A percentile compares a stretch with the other conserved stretches of the same genome.
Conservation (phyloP, 2,113 vertebrate species). For the Phylloscopus trochiloides region DNA sequence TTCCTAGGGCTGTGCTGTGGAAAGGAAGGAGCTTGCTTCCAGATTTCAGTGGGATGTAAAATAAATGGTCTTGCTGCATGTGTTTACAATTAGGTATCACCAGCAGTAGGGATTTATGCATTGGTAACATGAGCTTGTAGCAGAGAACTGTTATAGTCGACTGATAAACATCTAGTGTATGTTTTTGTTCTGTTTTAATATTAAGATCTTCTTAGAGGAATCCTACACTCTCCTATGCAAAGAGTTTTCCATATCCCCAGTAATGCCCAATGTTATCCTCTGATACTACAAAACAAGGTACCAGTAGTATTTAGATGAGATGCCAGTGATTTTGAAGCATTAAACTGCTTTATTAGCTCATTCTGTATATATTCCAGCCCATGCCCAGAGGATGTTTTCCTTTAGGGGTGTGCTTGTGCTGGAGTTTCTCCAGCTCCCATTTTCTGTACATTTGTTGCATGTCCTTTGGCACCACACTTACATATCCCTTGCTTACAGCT, state of each 20-base stretch:
- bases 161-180: neutral
- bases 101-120: rapidly evolving
- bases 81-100: neutral
- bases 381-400: neutral
- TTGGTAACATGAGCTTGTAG: neutral
- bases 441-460: constrained; percentile 49
- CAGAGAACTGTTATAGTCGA: neutral
- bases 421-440: neutral
- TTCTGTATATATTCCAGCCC: neutral
- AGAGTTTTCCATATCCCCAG: neutral
- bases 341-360: neutral
- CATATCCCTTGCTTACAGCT: neutral
- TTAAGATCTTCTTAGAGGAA: neutral
- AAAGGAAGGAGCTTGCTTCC: neutral
- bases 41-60: neutral
- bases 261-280: neutral
- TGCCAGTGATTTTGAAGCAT: neutral
- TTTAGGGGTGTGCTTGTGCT: neutral
- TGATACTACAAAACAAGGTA: neutral
- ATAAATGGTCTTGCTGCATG: neutral
- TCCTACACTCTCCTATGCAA: neutral
- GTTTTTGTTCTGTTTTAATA: neutral
- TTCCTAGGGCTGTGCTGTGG: neutral
- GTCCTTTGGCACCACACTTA: constrained; percentile 1
- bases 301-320: neutral